A percentile compares a stretch with the other conserved stretches of the same genome.
Evolutionary conservation across 2,797 vertebrate species (phyloP).

Genomic region (Poeciliopsis turneri): DNA sequence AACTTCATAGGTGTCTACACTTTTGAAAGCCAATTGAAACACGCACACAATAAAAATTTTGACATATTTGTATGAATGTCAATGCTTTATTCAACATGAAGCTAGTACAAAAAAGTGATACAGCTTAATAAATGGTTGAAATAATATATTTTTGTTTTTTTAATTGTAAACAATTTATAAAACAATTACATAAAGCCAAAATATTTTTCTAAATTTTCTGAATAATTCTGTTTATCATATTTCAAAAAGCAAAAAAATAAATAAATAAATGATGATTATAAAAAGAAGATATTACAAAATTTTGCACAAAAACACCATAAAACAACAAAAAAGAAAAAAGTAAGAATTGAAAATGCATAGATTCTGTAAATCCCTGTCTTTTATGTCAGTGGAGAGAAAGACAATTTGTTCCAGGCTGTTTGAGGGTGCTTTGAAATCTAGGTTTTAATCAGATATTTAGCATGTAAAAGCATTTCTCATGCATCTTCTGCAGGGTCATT

Average conservation of each 20-base stretch:
- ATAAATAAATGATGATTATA: background rate
- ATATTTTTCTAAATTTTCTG: background rate
- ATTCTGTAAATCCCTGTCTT: constrained; percentile 50
- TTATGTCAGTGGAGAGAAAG: constrained; percentile 53
- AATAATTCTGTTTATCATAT: too few species aligned
- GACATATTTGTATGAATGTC: background rate
- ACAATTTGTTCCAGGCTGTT: constrained; percentile 69
- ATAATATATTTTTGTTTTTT: background rate
- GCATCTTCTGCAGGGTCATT: constrained; percentile 74
- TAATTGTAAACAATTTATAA: background rate
- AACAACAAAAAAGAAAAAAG: constrained; percentile 7
- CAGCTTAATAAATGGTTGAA: background rate
- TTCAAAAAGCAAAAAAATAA: background rate
- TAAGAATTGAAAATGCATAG: constrained; percentile 40
- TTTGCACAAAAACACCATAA: background rate
- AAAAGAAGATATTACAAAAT: background rate
- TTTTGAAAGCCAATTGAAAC: background rate
- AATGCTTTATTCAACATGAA: background rate
- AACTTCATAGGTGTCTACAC: background rate
- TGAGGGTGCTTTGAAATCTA: constrained; percentile 54
- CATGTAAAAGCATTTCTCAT: constrained; percentile 67
- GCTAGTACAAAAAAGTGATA: background rate
- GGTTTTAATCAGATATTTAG: constrained; percentile 67
- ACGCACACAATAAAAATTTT: background rate
- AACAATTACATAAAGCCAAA: background rate